Evolutionary conservation across 2,797 vertebrate genomes (phyloP).

Genomic region (Dicrostonyx torquatus): DNA sequence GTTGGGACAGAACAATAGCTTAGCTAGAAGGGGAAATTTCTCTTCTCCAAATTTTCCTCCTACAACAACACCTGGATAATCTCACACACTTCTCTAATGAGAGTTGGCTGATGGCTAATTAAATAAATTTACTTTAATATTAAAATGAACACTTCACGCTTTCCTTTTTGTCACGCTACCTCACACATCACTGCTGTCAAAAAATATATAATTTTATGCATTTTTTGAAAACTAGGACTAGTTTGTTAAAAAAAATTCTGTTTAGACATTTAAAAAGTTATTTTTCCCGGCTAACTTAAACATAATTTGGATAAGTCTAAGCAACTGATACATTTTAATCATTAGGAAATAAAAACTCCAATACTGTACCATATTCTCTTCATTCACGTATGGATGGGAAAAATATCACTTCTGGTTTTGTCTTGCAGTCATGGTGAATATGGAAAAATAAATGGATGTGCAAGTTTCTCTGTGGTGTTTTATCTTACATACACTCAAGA

Average conservation of each 20-base stretch:
- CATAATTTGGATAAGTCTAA: background rate
- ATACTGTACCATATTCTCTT: background rate
- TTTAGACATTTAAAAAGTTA: background rate
- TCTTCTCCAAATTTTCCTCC: constrained; percentile 43
- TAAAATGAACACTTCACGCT: constrained; percentile 47
- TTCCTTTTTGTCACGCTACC: background rate
- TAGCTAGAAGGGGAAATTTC: constrained; percentile 51
- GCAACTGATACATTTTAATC: background rate
- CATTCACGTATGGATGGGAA: background rate
- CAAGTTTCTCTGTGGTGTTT: background rate
- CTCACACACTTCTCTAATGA: constrained; percentile 60
- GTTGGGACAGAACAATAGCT: constrained; percentile 28
- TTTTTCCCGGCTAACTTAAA: background rate
- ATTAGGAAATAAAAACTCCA: background rate
- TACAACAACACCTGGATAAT: constrained; percentile 46
- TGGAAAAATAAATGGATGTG: background rate
- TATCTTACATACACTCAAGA: background rate
- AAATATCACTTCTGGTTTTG: background rate
- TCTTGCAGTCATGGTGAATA: background rate
- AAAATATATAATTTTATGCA: background rate
- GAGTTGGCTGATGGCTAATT: no score
- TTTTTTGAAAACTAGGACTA: constrained; percentile 22
- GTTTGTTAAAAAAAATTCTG: background rate
- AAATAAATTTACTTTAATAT: constrained; percentile 49
- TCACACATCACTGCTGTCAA: background rate